phyloP scores from a whole-genome alignment of 2,888 invertebrate genomes.

The Anarsia innoxiella region DNA sequence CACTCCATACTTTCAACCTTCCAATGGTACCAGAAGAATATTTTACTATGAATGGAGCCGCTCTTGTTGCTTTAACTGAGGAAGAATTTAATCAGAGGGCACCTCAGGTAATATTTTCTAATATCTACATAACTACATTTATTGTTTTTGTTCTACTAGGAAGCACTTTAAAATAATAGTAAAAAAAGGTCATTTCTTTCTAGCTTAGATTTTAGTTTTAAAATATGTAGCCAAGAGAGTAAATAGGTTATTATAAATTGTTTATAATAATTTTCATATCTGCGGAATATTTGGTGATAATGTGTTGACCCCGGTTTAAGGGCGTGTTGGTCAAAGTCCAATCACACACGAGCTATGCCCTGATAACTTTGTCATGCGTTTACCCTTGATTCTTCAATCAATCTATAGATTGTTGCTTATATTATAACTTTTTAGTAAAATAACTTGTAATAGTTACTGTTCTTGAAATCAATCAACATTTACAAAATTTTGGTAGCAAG shows the following conservation, averaged over 20 bases:
- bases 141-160: background rate
- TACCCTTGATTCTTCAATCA: too few species aligned
- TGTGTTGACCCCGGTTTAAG: conserved; percentile 36
- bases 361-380: conserved; percentile 14
- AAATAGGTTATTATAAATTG: too few species aligned
- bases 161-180: background rate
- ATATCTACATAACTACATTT: background rate
- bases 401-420: too few species aligned
- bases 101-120: conserved; percentile 83
- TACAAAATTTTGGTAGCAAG: too few species aligned
- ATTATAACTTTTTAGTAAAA: too few species aligned
- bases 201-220: too few species aligned
- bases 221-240: too few species aligned
- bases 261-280: too few species aligned
- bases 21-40: conserved; percentile 83
- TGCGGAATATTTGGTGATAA: conserved; percentile 19
- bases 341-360: conserved; percentile 21
- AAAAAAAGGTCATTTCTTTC: too few species aligned
- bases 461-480: too few species aligned
- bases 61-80: conserved; percentile 84
- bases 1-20: conserved; percentile 85
- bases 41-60: conserved; percentile 87
- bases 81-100: conserved; percentile 89
- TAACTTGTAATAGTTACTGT: too few species aligned
- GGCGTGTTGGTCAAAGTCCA: conserved; percentile 35